A percentile compares a stretch with the other conserved stretches of the same genome.
These are phyloP conservation scores for Corynorhinus townsendii DNA, from an alignment of 2,113 vertebrate genomes.

Conservation along the genomic window DNA sequence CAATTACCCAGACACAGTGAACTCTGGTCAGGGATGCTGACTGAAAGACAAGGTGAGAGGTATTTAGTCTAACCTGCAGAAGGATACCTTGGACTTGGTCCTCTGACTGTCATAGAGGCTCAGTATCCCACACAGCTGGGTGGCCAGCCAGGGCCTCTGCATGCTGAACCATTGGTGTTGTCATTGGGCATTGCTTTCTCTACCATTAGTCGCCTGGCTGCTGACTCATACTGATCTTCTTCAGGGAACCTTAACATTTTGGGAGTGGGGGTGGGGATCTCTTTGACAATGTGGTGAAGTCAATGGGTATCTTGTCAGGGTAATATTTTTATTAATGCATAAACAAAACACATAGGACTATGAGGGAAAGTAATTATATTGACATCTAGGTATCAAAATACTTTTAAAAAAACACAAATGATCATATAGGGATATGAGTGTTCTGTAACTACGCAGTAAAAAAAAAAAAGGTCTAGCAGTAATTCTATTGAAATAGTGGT, in stretches of 20 bases:
- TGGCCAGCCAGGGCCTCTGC: not conserved
- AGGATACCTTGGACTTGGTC: not conserved
- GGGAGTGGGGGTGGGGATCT: too few relatives aligned
- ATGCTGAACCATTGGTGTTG: not conserved
- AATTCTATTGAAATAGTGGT: not conserved
- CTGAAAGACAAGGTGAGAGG: not conserved
- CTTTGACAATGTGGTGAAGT: not conserved
- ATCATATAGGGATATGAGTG: not conserved
- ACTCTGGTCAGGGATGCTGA: not conserved
- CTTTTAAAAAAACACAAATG: not conserved
- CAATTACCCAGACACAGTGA: not conserved
- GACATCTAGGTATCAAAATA: not conserved
- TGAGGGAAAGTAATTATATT: not conserved
- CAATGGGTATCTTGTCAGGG: not conserved
- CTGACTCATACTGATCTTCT: not conserved
- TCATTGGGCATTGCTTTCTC: not conserved
- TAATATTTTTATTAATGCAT: constrained; percentile 1
- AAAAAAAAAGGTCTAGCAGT: not conserved
- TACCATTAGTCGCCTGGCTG: not conserved
- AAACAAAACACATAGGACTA: not conserved
- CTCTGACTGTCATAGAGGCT: not conserved
- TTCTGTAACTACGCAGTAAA: not conserved
- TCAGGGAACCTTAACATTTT: not conserved
- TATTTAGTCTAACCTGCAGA: not conserved
- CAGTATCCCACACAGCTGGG: not conserved